A percentile compares a stretch with the other conserved stretches of the same genome.
Evolutionary conservation across 64 coral and sea anemone genomes (phyloP).

Genomic region (Cladopsammia gracilis): DNA sequence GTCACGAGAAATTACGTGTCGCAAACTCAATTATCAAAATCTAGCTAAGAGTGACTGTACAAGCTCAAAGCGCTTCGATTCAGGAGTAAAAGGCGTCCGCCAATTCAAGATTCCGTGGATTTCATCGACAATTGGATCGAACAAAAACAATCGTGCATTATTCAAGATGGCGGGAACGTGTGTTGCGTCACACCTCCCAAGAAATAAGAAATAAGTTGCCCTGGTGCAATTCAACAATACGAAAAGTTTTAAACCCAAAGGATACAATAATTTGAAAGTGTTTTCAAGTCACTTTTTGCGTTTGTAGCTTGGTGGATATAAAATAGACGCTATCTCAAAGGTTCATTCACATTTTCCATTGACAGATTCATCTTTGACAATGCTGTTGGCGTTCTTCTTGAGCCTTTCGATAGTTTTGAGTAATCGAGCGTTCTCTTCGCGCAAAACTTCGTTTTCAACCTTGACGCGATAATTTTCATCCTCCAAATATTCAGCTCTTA

Average conservation of each 20-base stretch:
- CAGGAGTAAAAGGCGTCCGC: background rate
- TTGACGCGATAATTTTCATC: conserved; percentile 91
- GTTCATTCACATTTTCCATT: background rate
- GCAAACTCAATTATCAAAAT: background rate
- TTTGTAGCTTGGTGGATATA: background rate
- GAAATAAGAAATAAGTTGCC: background rate
- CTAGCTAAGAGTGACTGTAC: too few relatives aligned
- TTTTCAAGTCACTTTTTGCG: background rate
- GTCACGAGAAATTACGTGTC: background rate
- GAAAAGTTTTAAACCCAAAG: background rate
- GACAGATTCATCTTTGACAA: background rate
- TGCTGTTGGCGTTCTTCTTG: conserved; percentile 41
- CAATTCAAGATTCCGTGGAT: background rate
- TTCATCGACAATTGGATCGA: background rate
- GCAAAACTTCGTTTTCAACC: conserved; percentile 80
- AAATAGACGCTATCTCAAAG: background rate
- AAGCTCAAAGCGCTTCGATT: background rate
- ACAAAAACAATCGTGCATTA: background rate
- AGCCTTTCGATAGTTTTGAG: conserved; percentile 78
- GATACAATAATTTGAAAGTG: background rate
- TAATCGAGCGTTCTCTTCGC: conserved; percentile 80
- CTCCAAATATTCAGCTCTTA: conserved; percentile 87
- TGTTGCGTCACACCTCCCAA: conserved; percentile 37
- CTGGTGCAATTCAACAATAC: background rate
- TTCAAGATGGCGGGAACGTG: conserved; percentile 49